Evolutionary conservation across 2,113 vertebrate genomes (phyloP), one percentile per base, ranked within the genome.

Genomic region (Nansenia antarctica): DNA sequence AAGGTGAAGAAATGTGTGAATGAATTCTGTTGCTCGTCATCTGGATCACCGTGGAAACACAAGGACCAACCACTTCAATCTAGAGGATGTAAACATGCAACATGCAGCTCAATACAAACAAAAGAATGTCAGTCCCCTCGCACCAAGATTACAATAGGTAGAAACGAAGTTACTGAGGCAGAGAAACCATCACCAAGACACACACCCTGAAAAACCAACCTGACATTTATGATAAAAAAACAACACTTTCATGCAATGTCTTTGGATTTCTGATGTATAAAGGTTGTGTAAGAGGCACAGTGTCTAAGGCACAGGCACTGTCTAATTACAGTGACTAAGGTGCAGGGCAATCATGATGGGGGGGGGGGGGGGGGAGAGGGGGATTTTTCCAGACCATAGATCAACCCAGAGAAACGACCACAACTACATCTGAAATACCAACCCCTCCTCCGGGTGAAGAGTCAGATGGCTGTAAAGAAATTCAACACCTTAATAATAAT

Each of bases 381-480:
- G 5, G 8, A 22, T 20, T 9, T 52, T 64, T 24, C 26, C 27
- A 61, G 24, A 62, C 62, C 52, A 73, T n/a, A 60, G 65, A 37
- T 70, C 52, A 83, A 61, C 55, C 61, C 83, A 87, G 77, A 74
- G 73, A 82, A 62, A 77, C 27, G 73, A 37, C 69, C 76, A 87
- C 57, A 63, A 69, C 78, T 85, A 84, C 63, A 73, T 59, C 68
- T 55, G 82, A 71, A 82, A 90, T 92, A 93, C 92, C 82, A 90
- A 93, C 92, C 92, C 85, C 87, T 83, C 70, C 87, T 89, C 74
- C 88, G 71, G 89, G 79, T 82, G 90, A 87, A 70, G 81, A 73
- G 80, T 88, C 87, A 88, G 92, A 82, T 29, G 62, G 87, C 92
- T 93, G 91, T 72, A 79, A 91, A 89, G 82, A 92, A 75, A 91